A percentile compares a stretch with the other conserved stretches of the same genome.
Evolutionary conservation across 2,797 vertebrate genomes (phyloP).

Genomic region (Coregonus ussuriensis): DNA sequence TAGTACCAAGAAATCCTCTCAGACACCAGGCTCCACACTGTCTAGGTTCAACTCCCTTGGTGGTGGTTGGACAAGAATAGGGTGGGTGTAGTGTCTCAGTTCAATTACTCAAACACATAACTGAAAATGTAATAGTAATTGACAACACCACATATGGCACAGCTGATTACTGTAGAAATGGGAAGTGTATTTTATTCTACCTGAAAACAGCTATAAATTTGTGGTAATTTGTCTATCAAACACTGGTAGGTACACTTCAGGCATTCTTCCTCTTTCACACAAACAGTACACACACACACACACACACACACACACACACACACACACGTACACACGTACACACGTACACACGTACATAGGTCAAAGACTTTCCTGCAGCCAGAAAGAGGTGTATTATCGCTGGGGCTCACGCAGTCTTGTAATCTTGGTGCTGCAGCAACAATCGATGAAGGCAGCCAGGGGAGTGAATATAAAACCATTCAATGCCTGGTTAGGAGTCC

Average conservation of each 20-base stretch:
- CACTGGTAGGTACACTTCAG: not conserved
- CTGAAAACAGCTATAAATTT: not conserved
- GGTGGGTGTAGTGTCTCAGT: not conserved
- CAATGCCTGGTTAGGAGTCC: slow-evolving; percentile 67
- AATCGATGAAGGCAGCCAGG: too few species aligned
- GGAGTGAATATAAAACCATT: slow-evolving; percentile 66
- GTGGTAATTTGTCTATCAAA: not conserved
- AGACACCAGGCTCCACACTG: slow-evolving; percentile 8
- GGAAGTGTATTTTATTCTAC: not conserved
- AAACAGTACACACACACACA: too few species aligned
- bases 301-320: slow-evolving; percentile 9
- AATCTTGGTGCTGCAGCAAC: slow-evolving; percentile 71
- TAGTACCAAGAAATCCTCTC: not conserved
- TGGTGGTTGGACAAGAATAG: not conserved
- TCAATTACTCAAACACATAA: not conserved
- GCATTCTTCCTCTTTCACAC: not conserved
- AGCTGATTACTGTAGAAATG: slow-evolving; percentile 12
- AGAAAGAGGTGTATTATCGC: slow-evolving; percentile 57
- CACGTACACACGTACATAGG: not conserved
- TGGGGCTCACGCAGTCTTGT: slow-evolving; percentile 55
- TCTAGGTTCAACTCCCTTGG: slow-evolving; percentile 1
- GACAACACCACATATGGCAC: not conserved
- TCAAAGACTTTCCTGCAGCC: slow-evolving; percentile 16
- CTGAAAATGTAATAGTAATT: slow-evolving; percentile 3
- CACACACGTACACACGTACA: not conserved